Percentiles rank a stretch among this genome's conserved stretches.
Evolutionary conservation across 2,797 vertebrate species (phyloP).

Genomic region (Enteromius argenteus): DNA sequence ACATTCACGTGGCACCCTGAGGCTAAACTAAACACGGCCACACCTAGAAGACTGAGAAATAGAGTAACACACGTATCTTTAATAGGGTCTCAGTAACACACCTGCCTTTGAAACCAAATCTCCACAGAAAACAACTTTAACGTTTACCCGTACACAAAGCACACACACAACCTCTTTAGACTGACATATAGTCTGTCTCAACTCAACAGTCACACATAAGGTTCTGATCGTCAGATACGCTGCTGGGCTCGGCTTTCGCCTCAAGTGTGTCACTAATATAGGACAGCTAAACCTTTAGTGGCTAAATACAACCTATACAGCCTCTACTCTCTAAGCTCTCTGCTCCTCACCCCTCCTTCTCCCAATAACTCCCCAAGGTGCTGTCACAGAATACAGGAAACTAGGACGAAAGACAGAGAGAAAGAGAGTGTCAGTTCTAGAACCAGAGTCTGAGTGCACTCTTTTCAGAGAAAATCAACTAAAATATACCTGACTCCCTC

Average conservation of each 20-base stretch:
- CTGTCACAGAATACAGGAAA: conserved; percentile 74
- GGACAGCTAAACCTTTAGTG: conserved; percentile 70
- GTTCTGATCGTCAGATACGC: conserved; percentile 6
- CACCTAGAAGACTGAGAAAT: conserved; percentile 19
- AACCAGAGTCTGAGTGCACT: conserved; percentile 18
- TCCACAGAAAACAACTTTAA: conserved; percentile 11
- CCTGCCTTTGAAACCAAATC: conserved; percentile 47
- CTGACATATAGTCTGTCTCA: conserved; percentile 13
- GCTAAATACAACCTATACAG: conserved; percentile 55
- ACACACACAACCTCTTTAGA: background rate
- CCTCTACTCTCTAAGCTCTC: conserved; percentile 35
- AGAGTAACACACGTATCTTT: background rate
- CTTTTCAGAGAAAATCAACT: conserved; percentile 25
- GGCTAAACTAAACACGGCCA: conserved; percentile 29
- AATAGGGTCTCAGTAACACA: conserved; percentile 33
- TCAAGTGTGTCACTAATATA: conserved; percentile 75
- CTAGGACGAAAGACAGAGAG: conserved; percentile 65
- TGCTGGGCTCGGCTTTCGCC: conserved; percentile 46
- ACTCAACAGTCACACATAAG: background rate
- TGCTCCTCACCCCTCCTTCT: conserved; percentile 30
- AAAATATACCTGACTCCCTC: conserved; percentile 3
- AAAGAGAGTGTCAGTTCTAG: conserved; percentile 33
- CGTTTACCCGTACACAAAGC: background rate
- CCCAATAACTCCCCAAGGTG: conserved; percentile 65
- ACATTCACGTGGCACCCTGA: conserved; percentile 24